Percentiles rank a stretch among this genome's conserved stretches.
These are phyloP conservation scores for Meganola albula DNA, from an alignment of 2,888 invertebrate genomes.

Conservation along the genomic window DNA sequence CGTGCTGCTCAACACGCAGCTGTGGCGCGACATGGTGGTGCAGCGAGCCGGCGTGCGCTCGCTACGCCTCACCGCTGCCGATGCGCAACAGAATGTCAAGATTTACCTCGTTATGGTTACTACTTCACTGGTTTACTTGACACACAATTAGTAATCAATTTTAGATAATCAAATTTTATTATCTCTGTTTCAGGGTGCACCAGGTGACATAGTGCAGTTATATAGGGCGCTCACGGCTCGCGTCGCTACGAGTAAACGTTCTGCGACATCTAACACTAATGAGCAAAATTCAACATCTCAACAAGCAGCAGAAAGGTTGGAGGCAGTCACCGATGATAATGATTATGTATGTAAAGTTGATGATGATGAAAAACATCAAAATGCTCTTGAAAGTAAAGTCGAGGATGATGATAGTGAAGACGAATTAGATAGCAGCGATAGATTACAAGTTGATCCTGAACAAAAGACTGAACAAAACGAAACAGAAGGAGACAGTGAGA, in stretches of 20 bases:
- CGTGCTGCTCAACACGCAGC: constrained; percentile 94
- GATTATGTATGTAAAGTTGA: constrained; percentile 44
- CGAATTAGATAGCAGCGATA: constrained; percentile 26
- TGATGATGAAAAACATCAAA: constrained; percentile 30
- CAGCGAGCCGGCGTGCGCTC: constrained; percentile 92
- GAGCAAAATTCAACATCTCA: constrained; percentile 46
- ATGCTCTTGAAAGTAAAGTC: constrained; percentile 26
- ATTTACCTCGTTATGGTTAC: constrained; percentile 90
- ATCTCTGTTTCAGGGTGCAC: constrained; percentile 51
- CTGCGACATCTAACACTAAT: constrained; percentile 20
- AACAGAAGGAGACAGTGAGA: constrained; percentile 12
- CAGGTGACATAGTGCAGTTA: constrained; percentile 56
- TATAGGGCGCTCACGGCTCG: constrained; percentile 53
- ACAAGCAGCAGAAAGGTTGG: constrained; percentile 53
- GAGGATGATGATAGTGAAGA: constrained; percentile 26
- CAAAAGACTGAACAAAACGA: constrained; percentile 46
- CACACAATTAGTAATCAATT: background rate
- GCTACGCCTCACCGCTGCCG: constrained; percentile 91
- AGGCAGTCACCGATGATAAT: constrained; percentile 45
- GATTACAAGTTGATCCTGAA: constrained; percentile 34
- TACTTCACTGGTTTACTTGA: constrained; percentile 4
- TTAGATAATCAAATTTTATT: too few species aligned
- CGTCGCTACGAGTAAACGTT: constrained; percentile 46
- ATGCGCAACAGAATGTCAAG: constrained; percentile 88
- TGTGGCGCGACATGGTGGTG: constrained; percentile 95